Percentiles rank a stretch among this genome's conserved stretches.
These are phyloP conservation scores for Ophioderma brevispina DNA, from an alignment of 35 echinoderm and acorn worm genomes.

Conservation along the genomic window DNA sequence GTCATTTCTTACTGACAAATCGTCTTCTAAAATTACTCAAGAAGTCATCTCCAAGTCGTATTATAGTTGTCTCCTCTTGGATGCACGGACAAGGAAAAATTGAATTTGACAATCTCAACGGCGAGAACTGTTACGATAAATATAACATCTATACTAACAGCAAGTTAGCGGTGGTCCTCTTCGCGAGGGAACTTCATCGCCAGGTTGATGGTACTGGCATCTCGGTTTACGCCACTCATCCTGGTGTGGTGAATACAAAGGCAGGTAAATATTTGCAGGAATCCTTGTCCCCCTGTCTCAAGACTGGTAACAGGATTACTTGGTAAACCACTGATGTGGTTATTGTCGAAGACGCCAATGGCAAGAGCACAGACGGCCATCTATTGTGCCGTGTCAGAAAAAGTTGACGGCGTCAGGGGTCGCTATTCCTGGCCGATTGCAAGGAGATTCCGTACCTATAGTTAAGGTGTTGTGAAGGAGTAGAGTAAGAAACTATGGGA, in stretches of 20 bases:
- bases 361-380: conserved; percentile 88
- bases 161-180: conserved; percentile 90
- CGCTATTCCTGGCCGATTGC: conserved; percentile 90
- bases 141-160: conserved; percentile 72
- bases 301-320: neutral
- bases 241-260: conserved; percentile 83
- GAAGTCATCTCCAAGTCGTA: conserved; percentile 67
- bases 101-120: conserved; percentile 77
- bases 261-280: neutral
- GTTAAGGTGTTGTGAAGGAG: conserved; percentile 51
- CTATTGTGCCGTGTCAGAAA: conserved; percentile 78
- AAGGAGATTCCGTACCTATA: conserved; percentile 75
- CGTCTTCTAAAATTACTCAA: conserved; percentile 67
- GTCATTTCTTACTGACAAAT: conserved; percentile 93
- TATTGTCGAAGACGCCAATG: conserved; percentile 73
- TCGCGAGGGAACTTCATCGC: conserved; percentile 76
- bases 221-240: conserved; percentile 74
- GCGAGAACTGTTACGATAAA: conserved; percentile 55
- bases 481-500: conserved; percentile 87
- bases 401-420: conserved; percentile 64
- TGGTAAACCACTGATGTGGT: conserved; percentile 65
- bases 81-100: conserved; percentile 49
- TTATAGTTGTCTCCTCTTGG: conserved; percentile 64
- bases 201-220: conserved; percentile 51
- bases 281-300: too few relatives aligned